Base-by-base conservation (phyloP, 2,113 vertebrate species). In the Antidorcas marsupialis region DNA sequence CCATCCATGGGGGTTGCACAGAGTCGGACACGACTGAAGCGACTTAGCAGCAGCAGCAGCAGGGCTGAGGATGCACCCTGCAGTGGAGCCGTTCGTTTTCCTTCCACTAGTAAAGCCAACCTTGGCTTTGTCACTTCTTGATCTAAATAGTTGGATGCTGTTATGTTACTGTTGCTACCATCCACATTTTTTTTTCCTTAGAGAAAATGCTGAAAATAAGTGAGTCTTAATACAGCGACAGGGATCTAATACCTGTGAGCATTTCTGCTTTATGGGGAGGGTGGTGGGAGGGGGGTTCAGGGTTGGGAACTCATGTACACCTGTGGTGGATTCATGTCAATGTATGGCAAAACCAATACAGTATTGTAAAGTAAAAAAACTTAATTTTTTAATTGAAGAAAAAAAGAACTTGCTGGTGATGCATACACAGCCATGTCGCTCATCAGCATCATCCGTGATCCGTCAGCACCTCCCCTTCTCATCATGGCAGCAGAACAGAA, bases 151-250 rank as follows among this genome's bases (percentile, higher is more conserved):
- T 4, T 71, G 14, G 43, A 36, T 52, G 5, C 53, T 45, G 59
- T 30, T 60, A 67, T 52, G 4, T 28, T 47, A 9, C 12, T 21
- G 7, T 57, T 45, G 7, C 39, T 43, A 8, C 71, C 76, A 19
- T 27, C 39, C 91, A 67, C 6, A 27, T 67, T 87, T 89, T 78
- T 74, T 74, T 81, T 74, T 64, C 50, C 59, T 50, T 64, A 67
- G 76, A 78, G 57, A 71, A 98, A 83, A 91, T 59, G 33, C 78
- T 74, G 25, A 95, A 79, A 55, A 52, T 71, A 74, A 90, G 21
- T 43, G n/a, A 16, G 21, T 30, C 43, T 64, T 62, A 28, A 16
- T 23, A 10, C 13, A 47, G 21, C 17, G 23, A 55, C 52, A 28
- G 13, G 19, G 43, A n/a, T 81, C 30, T 14, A 43, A 39, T 23